Evolutionary conservation across 2,888 invertebrate species (phyloP).

Genomic region (Cremastinae sp.): DNA sequence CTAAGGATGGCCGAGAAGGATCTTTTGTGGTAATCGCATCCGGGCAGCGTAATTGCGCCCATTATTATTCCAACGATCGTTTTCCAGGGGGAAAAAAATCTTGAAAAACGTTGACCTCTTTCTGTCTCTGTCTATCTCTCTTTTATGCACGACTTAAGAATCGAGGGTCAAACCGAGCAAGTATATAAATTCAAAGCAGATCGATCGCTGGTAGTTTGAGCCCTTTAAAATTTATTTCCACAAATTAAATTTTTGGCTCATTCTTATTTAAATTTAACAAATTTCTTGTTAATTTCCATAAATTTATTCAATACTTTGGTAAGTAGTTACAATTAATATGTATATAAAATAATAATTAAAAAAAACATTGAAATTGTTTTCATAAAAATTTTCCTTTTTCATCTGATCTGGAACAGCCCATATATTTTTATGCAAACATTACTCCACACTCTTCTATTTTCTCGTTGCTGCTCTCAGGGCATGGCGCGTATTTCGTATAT

Average conservation of each 20-base stretch:
- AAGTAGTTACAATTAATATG: too few species aligned
- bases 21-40: constrained; percentile 47
- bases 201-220: constrained; percentile 15
- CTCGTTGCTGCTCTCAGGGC: constrained; percentile 32
- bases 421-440: constrained; percentile 1
- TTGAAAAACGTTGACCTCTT: constrained; percentile 37
- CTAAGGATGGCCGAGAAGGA: constrained; percentile 30
- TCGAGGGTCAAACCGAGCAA: constrained; percentile 26
- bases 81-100: constrained; percentile 17
- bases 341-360: too few species aligned
- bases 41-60: constrained; percentile 67
- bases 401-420: not conserved
- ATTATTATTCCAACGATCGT: constrained; percentile 70
- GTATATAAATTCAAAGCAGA: constrained; percentile 27
- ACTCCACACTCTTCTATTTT: constrained; percentile 17
- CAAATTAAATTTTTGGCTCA: too few species aligned
- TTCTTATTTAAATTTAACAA: too few species aligned
- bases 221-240: not conserved
- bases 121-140: too few species aligned
- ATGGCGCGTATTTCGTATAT: constrained; percentile 42
- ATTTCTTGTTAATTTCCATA: too few species aligned
- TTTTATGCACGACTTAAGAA: constrained; percentile 35
- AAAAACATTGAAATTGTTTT: too few species aligned
- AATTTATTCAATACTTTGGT: too few species aligned
- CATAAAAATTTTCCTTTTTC: too few species aligned